phyloP scores from a whole-genome alignment of 1,140 invertebrate species.

The Neuroterus valhalla region DNA sequence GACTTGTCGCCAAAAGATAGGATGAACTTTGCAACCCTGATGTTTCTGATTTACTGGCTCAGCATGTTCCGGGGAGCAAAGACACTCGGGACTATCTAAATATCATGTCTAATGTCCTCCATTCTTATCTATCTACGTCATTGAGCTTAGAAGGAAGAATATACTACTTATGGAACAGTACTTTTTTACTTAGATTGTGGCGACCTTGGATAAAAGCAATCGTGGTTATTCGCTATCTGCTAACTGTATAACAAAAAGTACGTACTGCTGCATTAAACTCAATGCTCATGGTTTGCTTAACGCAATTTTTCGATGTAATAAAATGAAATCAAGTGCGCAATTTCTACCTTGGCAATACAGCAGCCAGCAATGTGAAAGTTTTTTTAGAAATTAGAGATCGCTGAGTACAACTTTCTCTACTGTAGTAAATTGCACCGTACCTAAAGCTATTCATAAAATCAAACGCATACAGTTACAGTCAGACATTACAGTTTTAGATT shows the following conservation, averaged over 20 bases:
- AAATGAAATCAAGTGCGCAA: not conserved
- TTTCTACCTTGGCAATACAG: constrained; percentile 40
- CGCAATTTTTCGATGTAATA: constrained; percentile 35
- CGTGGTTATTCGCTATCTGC: constrained; percentile 29
- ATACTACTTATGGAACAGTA: constrained; percentile 37
- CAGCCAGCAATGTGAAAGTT: constrained; percentile 41
- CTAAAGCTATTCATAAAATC: too few species aligned
- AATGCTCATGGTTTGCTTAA: constrained; percentile 37
- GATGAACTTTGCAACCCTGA: constrained; percentile 42
- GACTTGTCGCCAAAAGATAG: constrained; percentile 21
- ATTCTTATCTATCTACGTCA: constrained; percentile 22
- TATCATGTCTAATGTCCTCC: constrained; percentile 31
- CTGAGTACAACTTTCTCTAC: constrained; percentile 4
- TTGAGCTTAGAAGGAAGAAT: constrained; percentile 20
- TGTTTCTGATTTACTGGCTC: constrained; percentile 27
- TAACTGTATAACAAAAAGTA: constrained; percentile 37
- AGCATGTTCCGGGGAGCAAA: constrained; percentile 35
- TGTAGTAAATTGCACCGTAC: not conserved
- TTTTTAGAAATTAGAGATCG: constrained; percentile 36
- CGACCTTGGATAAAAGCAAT: constrained; percentile 21
- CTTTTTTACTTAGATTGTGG: constrained; percentile 34
- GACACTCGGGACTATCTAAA: constrained; percentile 32
- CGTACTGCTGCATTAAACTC: constrained; percentile 38
- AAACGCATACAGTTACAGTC: too few species aligned
- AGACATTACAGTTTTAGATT: too few species aligned